These are phyloP conservation scores for Deroplatys truncata DNA, from an alignment of 2,888 invertebrate species.

Conservation along the genomic window DNA sequence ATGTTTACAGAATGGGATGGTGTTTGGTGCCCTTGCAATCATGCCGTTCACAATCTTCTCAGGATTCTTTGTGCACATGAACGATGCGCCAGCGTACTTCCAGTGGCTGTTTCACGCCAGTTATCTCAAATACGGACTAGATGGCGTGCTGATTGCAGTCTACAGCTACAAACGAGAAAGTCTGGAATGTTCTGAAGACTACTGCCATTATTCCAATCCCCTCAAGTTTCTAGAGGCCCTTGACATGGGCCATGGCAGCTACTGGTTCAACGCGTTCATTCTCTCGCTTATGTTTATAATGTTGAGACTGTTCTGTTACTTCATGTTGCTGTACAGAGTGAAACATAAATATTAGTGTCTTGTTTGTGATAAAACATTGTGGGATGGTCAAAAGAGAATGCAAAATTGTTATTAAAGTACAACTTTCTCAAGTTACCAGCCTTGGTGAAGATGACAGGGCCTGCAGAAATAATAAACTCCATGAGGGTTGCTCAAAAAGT, in stretches of 20 bases:
- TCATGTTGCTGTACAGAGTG: slow-evolving; percentile 41
- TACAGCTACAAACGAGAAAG: slow-evolving; percentile 76
- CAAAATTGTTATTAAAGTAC: too few relatives aligned
- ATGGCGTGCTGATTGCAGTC: slow-evolving; percentile 74
- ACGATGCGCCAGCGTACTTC: slow-evolving; percentile 71
- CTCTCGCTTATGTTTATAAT: slow-evolving; percentile 60
- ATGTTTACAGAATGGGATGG: slow-evolving; percentile 73
- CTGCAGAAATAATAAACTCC: too few relatives aligned
- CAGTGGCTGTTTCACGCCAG: slow-evolving; percentile 86
- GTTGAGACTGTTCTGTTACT: slow-evolving; percentile 46
- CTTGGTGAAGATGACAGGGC: too few relatives aligned
- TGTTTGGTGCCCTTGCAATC: slow-evolving; percentile 83
- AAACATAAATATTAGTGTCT: slow-evolving; percentile 8
- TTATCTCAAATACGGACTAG: slow-evolving; percentile 84
- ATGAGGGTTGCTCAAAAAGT: too few relatives aligned
- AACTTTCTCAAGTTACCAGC: too few relatives aligned
- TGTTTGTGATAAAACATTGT: neutral
- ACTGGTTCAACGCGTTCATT: slow-evolving; percentile 60
- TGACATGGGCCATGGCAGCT: slow-evolving; percentile 64
- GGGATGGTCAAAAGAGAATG: neutral
- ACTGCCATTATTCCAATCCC: slow-evolving; percentile 61
- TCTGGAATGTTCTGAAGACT: slow-evolving; percentile 67
- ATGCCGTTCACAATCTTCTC: slow-evolving; percentile 88
- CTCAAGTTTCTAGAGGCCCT: slow-evolving; percentile 66
- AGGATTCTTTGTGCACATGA: slow-evolving; percentile 84